These are phyloP conservation scores for Pandemis cinnamomeana DNA, from an alignment of 2,888 invertebrate species.

Conservation along the genomic window DNA sequence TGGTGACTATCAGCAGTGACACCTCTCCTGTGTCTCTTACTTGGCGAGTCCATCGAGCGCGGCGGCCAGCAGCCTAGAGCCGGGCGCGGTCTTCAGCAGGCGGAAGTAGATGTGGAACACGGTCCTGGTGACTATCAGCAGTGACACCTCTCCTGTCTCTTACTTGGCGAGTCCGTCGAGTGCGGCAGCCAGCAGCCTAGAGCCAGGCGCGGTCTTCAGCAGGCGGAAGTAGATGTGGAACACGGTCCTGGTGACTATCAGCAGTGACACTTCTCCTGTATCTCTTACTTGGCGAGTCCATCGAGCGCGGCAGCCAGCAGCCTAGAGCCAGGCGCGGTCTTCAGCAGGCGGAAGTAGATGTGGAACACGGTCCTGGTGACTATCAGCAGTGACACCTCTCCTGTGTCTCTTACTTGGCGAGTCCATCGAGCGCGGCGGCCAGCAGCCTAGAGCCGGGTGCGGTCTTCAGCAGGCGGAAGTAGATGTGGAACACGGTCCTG, in stretches of 20 bases:
- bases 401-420: conserved; percentile 95
- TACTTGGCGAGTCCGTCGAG: conserved; percentile 96
- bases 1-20: conserved; percentile 93
- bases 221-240: conserved; percentile 98
- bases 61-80: conserved; percentile 90
- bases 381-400: too few relatives aligned
- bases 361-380: conserved; percentile 96
- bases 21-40: conserved; percentile 87
- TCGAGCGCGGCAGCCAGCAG: conserved; percentile 93
- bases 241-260: conserved; percentile 95
- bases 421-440: conserved; percentile 93
- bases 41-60: conserved; percentile 96
- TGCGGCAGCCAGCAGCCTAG: conserved; percentile 91
- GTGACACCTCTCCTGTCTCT: conserved; percentile 85
- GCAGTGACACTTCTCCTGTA: conserved; percentile 86
- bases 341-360: conserved; percentile 96
- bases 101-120: conserved; percentile 98
- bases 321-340: conserved; percentile 89
- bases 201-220: conserved; percentile 91
- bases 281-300: conserved; percentile 93
- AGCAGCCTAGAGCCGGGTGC: conserved; percentile 90
- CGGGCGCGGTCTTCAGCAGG: conserved; percentile 92
- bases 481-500: conserved; percentile 95
- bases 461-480: conserved; percentile 95
- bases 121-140: conserved; percentile 94